Percentiles rank a stretch among this genome's conserved stretches.
These are phyloP conservation scores for Lycorma delicatula DNA, from an alignment of 1,140 invertebrate species.

Conservation along the genomic window DNA sequence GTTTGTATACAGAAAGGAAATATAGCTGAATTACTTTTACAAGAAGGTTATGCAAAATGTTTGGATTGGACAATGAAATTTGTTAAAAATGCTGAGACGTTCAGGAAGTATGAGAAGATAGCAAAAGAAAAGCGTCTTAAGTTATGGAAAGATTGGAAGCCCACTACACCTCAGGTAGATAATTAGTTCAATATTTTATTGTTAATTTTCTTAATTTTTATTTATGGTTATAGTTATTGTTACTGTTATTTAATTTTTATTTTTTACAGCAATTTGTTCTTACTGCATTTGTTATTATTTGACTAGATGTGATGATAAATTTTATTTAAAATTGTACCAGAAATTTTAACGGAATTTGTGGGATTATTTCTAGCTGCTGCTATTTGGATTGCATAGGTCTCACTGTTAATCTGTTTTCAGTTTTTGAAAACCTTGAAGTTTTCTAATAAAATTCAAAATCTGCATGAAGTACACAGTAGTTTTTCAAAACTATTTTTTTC, in stretches of 20 bases:
- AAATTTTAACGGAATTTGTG: too few relatives aligned
- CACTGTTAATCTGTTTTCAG: too few relatives aligned
- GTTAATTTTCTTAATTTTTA: not conserved
- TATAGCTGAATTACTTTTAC: conserved; percentile 87
- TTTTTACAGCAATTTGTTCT: too few relatives aligned
- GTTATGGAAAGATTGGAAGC: conserved; percentile 81
- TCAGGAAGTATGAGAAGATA: conserved; percentile 70
- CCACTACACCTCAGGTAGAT: conserved; percentile 32
- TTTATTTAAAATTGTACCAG: too few relatives aligned
- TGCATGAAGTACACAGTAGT: too few relatives aligned
- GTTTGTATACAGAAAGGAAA: conserved; percentile 60
- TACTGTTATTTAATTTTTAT: not conserved
- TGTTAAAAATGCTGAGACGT: conserved; percentile 67
- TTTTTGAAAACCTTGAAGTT: too few relatives aligned
- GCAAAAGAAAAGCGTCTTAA: conserved; percentile 83
- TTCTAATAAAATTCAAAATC: too few relatives aligned
- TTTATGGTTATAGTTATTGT: not conserved
- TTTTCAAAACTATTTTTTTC: too few relatives aligned
- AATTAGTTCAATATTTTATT: conserved; percentile 2
- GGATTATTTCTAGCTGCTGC: too few relatives aligned
- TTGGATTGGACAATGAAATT: conserved; percentile 96
- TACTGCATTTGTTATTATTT: too few relatives aligned
- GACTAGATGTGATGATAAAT: too few relatives aligned
- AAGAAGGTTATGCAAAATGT: conserved; percentile 88
- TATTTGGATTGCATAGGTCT: too few relatives aligned